Evolutionary conservation across 2,888 invertebrate genomes (phyloP).

Genomic region (Lycocerus yunnanus): DNA sequence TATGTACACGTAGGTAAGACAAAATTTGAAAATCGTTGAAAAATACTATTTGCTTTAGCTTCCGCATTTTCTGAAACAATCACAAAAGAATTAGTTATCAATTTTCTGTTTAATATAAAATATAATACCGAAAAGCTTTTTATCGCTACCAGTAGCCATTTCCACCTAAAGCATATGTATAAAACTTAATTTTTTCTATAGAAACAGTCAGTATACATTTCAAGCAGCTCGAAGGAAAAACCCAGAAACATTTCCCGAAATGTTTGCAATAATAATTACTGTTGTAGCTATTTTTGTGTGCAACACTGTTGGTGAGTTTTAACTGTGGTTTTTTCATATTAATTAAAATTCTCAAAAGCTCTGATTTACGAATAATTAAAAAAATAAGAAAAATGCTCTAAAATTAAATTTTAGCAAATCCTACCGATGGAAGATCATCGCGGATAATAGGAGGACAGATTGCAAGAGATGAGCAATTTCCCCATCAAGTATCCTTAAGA

Average conservation of each 20-base stretch:
- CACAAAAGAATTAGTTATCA: background rate
- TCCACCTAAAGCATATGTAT: background rate
- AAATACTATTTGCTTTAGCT: background rate
- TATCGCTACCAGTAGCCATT: background rate
- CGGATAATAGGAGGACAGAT: background rate
- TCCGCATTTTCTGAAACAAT: background rate
- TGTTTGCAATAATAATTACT: background rate
- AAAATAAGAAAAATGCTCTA: background rate
- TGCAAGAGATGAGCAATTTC: background rate
- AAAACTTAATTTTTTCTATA: background rate
- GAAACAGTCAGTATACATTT: background rate
- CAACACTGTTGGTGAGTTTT: background rate
- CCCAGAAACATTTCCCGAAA: background rate
- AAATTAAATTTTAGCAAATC: background rate
- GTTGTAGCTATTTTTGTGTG: background rate
- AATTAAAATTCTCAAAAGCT: no score
- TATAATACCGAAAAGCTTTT: background rate
- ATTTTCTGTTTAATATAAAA: background rate
- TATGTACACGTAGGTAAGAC: background rate
- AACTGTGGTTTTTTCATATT: background rate
- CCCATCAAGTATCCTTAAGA: slow-evolving; percentile 4
- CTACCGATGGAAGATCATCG: background rate
- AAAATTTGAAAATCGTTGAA: background rate
- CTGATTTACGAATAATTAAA: no score
- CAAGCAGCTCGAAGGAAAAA: background rate